Evolutionary conservation across 1,140 invertebrate species (phyloP).

Genomic region (Armadillidium nasatum): DNA sequence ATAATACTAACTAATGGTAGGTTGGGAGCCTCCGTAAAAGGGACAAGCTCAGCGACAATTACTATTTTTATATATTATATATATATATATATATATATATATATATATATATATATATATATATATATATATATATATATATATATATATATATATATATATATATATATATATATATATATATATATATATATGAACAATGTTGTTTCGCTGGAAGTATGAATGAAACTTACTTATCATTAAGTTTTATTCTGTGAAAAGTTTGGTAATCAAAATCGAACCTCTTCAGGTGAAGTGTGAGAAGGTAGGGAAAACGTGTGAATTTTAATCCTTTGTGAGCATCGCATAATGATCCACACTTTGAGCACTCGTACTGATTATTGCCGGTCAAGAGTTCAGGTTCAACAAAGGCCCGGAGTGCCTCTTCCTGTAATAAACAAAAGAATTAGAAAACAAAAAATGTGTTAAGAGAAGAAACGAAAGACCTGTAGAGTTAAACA

Average conservation of each 20-base stretch:
- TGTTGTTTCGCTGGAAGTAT: no score
- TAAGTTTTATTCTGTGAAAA: constrained; percentile 81
- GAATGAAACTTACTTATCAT: constrained; percentile 79
- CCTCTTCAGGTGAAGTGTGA: constrained; percentile 81
- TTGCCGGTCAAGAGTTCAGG: constrained; percentile 78
- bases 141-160: no score
- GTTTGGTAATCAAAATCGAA: constrained; percentile 88
- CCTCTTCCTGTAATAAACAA: constrained; percentile 64
- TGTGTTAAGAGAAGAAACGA: background rate
- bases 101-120: no score
- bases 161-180: no score
- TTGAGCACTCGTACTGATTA: constrained; percentile 87
- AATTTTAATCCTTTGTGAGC: constrained; percentile 90
- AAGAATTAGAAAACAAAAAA: background rate
- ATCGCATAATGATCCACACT: constrained; percentile 81
- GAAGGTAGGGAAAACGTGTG: constrained; percentile 77
- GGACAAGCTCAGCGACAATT: no score
- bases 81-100: no score
- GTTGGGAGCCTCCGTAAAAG: no score
- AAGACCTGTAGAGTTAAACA: background rate
- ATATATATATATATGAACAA: no score
- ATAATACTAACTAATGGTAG: no score
- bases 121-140: no score
- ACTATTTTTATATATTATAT: no score
- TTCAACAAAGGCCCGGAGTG: constrained; percentile 75